Percentiles rank a stretch among this genome's conserved stretches.
Evolutionary conservation across 2,113 vertebrate genomes (phyloP).

Genomic region (Psilopogon haemacephalus): DNA sequence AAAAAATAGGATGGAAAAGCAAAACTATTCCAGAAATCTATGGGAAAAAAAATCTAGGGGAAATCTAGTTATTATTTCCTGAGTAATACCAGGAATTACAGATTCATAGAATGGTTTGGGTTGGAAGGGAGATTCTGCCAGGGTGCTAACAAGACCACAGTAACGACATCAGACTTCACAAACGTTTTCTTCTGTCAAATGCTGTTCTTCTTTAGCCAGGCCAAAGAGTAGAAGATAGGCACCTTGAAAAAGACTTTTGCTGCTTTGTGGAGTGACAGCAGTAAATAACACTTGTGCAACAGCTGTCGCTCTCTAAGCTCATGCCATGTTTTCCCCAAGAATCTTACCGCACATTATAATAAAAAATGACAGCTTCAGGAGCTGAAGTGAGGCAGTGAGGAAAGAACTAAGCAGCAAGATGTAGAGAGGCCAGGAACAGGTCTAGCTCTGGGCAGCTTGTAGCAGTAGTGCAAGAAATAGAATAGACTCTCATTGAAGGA

Average conservation of each 20-base stretch:
- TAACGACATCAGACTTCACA: not conserved
- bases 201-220: not conserved
- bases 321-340: not conserved
- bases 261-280: not conserved
- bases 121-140: not conserved
- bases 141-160: not conserved
- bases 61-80: not conserved
- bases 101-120: not conserved
- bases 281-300: not conserved
- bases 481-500: not conserved
- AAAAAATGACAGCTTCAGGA: not conserved
- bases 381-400: not conserved
- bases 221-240: not conserved
- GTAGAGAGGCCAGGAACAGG: not conserved
- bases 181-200: constrained; percentile 1
- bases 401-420: not conserved
- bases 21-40: not conserved
- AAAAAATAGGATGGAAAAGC: not conserved
- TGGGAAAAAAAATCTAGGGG: not conserved
- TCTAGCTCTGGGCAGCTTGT: not conserved
- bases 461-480: not conserved
- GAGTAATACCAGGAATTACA: not conserved
- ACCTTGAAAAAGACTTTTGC: not conserved
- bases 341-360: not conserved
- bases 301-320: not conserved